Base-by-base conservation (phyloP, 1,140 invertebrate genomes). In the Meloidogyne chitwoodi region DNA sequence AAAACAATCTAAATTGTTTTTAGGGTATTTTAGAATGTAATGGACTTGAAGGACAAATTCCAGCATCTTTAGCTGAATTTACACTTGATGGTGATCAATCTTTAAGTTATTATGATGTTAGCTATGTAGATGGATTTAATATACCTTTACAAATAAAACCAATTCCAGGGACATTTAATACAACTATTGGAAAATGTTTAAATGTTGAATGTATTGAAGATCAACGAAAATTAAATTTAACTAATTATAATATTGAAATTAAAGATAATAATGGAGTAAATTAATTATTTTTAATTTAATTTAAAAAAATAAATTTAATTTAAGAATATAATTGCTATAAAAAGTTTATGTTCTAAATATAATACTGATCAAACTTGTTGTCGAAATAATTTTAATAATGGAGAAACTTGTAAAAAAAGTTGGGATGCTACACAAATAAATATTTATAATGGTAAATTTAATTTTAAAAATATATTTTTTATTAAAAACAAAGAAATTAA, bases 91-190 rank as follows among this genome's bases (percentile, higher is more conserved):
- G 48, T n/a, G 48, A 56, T 6, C 19, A n/a, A n/a, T 19, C 19
- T n/a, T n/a, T 56, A 8, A 56, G 48, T 56, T 56, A 56, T 8
- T 70, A 70, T 44, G 68, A 70, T 41, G 68, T 70, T 61, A 70
- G 68, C n/a, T 70, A 70, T 41, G 68, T 70, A 61, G 68, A 70
- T 61, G 68, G 68, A 29, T 44, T n/a, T 61, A 70, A 70, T 70
- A 61, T 70, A 61, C 34, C 68, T 27, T 56, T 70, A 24, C 38
- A 26, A 26, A 48, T 68, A 26, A 44, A 38, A 16, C 38, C 29
- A 38, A 68, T 44, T 31, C 2, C 8, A 38, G 22, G 24, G 26
- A 26, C 67, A 24, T 26, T 26, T 48, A 19, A 27, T 48, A 3
- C 2, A 27, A 16, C 11, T 38, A 14, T 31, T 24, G 29, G 29